phyloP scores from a whole-genome alignment of 2,888 invertebrate genomes.

The Apamea epomidion region DNA sequence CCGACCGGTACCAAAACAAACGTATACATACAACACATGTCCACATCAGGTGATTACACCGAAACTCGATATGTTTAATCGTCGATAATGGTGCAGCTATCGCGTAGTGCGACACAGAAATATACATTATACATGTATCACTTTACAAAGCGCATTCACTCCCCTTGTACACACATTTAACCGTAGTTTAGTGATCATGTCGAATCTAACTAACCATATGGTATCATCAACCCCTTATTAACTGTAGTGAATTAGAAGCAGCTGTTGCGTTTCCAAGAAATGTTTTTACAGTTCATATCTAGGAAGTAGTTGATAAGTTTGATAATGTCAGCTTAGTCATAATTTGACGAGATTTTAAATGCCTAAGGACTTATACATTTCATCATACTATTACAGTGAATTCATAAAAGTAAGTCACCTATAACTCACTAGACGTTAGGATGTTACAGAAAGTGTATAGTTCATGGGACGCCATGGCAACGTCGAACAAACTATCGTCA shows the following conservation, averaged over 20 bases:
- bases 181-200: slow-evolving; percentile 38
- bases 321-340: slow-evolving; percentile 48
- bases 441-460: slow-evolving; percentile 25
- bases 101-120: slow-evolving; percentile 64
- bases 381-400: slow-evolving; percentile 24
- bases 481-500: slow-evolving; percentile 59
- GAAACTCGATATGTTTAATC: slow-evolving; percentile 70
- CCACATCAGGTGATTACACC: slow-evolving; percentile 72
- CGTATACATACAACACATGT: slow-evolving; percentile 62
- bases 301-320: slow-evolving; percentile 8
- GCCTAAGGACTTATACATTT: slow-evolving; percentile 14
- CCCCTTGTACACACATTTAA: slow-evolving; percentile 53
- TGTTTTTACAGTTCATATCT: neutral
- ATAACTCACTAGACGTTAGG: slow-evolving; percentile 48
- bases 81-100: slow-evolving; percentile 69
- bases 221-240: slow-evolving; percentile 10
- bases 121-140: slow-evolving; percentile 60
- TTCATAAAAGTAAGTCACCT: slow-evolving; percentile 31
- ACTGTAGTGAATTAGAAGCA: neutral
- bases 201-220: slow-evolving; percentile 23
- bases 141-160: slow-evolving; percentile 67
- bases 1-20: slow-evolving; percentile 46
- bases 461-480: slow-evolving; percentile 59
- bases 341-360: slow-evolving; percentile 28
- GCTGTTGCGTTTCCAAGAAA: slow-evolving; percentile 12